phyloP scores from a whole-genome alignment of 2,113 vertebrate species.

The Myotis yumanensis region DNA sequence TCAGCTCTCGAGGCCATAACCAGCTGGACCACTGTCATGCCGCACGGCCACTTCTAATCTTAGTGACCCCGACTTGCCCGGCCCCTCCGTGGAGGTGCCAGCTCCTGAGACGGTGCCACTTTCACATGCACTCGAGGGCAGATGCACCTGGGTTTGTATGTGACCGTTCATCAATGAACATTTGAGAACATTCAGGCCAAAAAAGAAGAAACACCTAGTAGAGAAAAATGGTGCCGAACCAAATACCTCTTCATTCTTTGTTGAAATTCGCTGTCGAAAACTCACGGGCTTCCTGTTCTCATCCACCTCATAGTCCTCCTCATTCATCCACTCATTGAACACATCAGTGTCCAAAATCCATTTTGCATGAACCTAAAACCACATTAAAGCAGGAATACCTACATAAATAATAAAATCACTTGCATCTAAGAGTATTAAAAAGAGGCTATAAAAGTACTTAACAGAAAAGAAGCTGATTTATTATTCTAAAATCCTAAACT shows the following conservation, averaged over 20 bases:
- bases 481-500: not conserved
- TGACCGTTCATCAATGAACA: not conserved
- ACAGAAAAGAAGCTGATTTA: not conserved
- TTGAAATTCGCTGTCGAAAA: conserved; percentile 93
- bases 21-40: not conserved
- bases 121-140: not conserved
- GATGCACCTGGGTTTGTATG: not conserved
- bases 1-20: not conserved
- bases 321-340: conserved; percentile 99
- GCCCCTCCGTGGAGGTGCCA: not conserved
- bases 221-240: conserved; percentile 7
- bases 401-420: conserved; percentile 19
- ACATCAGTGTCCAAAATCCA: conserved; percentile 96
- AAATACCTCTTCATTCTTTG: conserved; percentile 94
- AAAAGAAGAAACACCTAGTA: not conserved
- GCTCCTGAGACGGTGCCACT: not conserved
- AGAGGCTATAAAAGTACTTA: not conserved
- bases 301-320: conserved; percentile 98
- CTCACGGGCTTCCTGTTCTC: conserved; percentile 93
- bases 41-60: not conserved
- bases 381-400: fast-evolving
- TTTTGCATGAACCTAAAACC: conserved; percentile 92
- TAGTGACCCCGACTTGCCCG: not conserved
- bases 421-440: not conserved
- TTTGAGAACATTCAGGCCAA: not conserved